Percentiles rank a stretch among this genome's conserved stretches.
These are phyloP conservation scores for Hyphantria cunea DNA, from an alignment of 1,140 invertebrate species.

Conservation along the genomic window DNA sequence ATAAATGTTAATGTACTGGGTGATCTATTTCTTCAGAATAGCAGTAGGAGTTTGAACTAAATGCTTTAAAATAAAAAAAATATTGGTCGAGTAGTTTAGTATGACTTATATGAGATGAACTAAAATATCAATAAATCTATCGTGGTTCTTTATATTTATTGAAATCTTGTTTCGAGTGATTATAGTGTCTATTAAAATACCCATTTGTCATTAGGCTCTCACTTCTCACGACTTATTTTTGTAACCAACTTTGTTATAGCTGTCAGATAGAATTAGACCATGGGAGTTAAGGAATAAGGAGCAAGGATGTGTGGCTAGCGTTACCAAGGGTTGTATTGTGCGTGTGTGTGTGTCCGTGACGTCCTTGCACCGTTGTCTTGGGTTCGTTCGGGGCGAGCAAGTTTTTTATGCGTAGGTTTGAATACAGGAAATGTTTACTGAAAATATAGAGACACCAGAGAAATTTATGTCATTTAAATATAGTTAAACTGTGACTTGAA, in stretches of 20 bases:
- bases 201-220: not conserved
- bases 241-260: not conserved
- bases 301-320: not conserved
- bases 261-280: not conserved
- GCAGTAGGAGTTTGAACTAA: too few species aligned
- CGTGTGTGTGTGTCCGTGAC: conserved; percentile 41
- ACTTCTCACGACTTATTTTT: not conserved
- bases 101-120: too few species aligned
- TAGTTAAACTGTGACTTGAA: too few species aligned
- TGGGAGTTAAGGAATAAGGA: not conserved
- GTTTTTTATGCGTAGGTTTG: conserved; percentile 1
- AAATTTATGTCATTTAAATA: too few species aligned
- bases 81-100: too few species aligned
- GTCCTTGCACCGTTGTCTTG: conserved; percentile 55
- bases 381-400: conserved; percentile 24
- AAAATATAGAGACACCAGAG: too few species aligned
- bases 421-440: conserved; percentile 1
- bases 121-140: not conserved
- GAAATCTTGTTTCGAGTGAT: not conserved
- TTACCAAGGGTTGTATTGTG: conserved; percentile 35
- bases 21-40: too few species aligned
- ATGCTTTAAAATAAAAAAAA: too few species aligned
- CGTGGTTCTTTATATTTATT: not conserved
- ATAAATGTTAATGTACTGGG: too few species aligned
- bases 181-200: not conserved